phyloP scores from a whole-genome alignment of 2,797 vertebrate genomes.

The Typhlichthys subterraneus region DNA sequence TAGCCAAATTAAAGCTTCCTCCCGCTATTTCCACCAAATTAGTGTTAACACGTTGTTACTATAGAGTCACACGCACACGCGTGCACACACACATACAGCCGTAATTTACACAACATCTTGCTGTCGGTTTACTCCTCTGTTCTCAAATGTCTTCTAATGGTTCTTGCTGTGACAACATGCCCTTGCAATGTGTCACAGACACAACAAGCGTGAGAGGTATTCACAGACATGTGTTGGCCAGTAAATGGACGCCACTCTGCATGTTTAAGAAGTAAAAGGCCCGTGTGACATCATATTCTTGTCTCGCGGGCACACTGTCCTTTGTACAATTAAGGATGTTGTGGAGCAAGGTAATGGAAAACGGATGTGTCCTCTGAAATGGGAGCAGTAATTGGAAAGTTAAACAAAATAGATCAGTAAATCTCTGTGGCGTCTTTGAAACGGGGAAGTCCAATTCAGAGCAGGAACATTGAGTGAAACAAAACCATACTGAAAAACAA shows the following conservation, averaged over 20 bases:
- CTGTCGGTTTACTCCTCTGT: constrained; percentile 37
- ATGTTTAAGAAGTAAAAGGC: constrained; percentile 46
- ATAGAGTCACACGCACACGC: constrained; percentile 6
- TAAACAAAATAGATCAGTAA: constrained; percentile 58
- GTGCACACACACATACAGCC: constrained; percentile 34
- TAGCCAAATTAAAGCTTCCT: constrained; percentile 38
- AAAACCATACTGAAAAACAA: constrained; percentile 19
- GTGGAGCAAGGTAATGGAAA: constrained; percentile 65
- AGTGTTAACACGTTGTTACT: constrained; percentile 22
- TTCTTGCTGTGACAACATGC: constrained; percentile 37
- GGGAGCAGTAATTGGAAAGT: constrained; percentile 51
- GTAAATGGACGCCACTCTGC: constrained; percentile 41
- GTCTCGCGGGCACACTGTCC: constrained; percentile 61
- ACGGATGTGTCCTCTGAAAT: constrained; percentile 55
- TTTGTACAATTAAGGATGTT: constrained; percentile 70
- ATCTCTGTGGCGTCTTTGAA: constrained; percentile 56
- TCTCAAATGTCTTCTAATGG: constrained; percentile 31
- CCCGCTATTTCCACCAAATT: constrained; percentile 25
- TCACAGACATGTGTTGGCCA: constrained; percentile 47
- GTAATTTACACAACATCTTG: constrained; percentile 39
- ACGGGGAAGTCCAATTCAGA: constrained; percentile 26
- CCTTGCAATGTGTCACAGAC: constrained; percentile 16
- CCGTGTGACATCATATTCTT: constrained; percentile 67
- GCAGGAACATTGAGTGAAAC: constrained; percentile 25
- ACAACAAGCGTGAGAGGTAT: constrained; percentile 29